These are phyloP conservation scores for Ophion slaviceki DNA, from an alignment of 2,888 invertebrate species.

Conservation along the genomic window DNA sequence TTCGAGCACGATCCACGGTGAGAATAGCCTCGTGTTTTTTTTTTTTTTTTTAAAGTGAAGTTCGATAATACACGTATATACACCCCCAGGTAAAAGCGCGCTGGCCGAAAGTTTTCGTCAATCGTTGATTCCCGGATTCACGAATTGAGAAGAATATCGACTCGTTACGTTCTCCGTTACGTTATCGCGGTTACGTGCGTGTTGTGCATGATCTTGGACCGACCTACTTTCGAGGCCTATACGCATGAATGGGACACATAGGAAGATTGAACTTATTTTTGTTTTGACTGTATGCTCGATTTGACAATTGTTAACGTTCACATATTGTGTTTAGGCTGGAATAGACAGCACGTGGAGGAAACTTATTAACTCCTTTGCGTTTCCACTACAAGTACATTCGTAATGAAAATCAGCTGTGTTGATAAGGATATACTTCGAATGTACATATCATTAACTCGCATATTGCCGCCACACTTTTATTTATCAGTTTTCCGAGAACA, in stretches of 20 bases:
- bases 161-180: slow-evolving; percentile 32
- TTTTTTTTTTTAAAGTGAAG: neutral
- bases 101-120: slow-evolving; percentile 17
- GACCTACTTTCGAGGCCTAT: slow-evolving; percentile 50
- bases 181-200: slow-evolving; percentile 55
- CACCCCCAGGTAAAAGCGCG: neutral
- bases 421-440: too few species aligned
- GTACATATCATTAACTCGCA: too few species aligned
- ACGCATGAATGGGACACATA: slow-evolving; percentile 10
- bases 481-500: too few species aligned
- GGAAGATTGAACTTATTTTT: neutral
- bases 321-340: too few species aligned
- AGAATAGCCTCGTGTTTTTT: neutral
- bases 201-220: slow-evolving; percentile 32
- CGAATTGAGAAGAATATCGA: slow-evolving; percentile 4
- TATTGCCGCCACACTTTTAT: too few species aligned
- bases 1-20: slow-evolving; percentile 11
- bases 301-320: neutral
- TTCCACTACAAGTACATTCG: too few species aligned
- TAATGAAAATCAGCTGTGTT: too few species aligned
- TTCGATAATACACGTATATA: neutral
- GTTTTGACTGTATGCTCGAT: neutral
- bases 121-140: slow-evolving; percentile 35
- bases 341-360: too few species aligned
- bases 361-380: too few species aligned